Evolutionary conservation across 2,797 vertebrate species (phyloP).

Genomic region (Thripadectes ignobilis): DNA sequence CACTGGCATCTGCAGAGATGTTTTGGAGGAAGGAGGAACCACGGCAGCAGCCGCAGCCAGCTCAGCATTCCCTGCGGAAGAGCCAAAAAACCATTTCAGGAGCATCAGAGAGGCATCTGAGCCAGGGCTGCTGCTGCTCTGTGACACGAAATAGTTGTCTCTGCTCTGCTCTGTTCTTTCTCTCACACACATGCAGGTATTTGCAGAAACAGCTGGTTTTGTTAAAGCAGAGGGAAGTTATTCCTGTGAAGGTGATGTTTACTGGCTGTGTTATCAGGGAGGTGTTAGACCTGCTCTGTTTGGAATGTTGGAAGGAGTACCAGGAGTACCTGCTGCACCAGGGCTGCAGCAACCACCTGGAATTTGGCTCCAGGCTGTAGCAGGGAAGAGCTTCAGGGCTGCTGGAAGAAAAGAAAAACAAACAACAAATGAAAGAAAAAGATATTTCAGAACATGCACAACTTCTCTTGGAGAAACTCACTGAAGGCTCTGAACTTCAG

Average conservation of each 20-base stretch:
- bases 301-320: background rate
- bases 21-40: background rate
- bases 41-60: accelerated
- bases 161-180: background rate
- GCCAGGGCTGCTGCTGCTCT: background rate
- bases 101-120: background rate
- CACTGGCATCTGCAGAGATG: accelerated
- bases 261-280: background rate
- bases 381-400: background rate
- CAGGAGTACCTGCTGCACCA: accelerated
- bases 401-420: background rate
- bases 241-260: background rate
- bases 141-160: background rate
- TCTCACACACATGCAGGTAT: background rate
- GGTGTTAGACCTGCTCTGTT: background rate
- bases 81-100: background rate
- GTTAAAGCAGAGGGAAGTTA: background rate
- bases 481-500: background rate
- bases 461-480: background rate
- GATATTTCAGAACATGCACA: background rate
- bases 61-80: background rate
- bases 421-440: background rate
- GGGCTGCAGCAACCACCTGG: background rate
- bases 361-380: background rate
- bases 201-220: background rate